Conservation (phyloP, 1,140 invertebrate genomes). For the Micrasema minimum region DNA sequence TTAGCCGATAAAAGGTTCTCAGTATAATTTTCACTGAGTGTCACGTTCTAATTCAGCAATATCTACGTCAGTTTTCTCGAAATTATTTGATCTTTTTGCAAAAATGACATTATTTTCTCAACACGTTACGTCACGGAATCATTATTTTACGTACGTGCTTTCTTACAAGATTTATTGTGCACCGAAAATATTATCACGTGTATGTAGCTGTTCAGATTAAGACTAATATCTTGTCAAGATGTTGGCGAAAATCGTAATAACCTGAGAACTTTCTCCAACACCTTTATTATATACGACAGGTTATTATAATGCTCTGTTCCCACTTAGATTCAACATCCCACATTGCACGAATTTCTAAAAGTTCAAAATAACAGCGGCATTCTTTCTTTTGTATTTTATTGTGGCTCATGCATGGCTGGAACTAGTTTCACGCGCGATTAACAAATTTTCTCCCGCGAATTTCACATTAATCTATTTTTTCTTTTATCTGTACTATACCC, state of each 20-base stretch:
- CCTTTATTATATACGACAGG: neutral
- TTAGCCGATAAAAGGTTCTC: no score
- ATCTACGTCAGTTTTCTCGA: no score
- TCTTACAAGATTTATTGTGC: no score
- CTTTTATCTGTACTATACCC: neutral
- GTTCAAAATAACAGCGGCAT: neutral
- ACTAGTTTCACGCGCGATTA: slow-evolving; percentile 7
- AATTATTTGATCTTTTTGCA: no score
- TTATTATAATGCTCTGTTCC: neutral
- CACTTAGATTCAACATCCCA: neutral
- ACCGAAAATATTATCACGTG: no score
- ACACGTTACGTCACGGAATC: no score
- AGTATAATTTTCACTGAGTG: no score
- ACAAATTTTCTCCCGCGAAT: slow-evolving; percentile 16
- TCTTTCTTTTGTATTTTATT: neutral
- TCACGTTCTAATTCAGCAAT: no score
- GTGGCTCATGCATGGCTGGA: neutral
- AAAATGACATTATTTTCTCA: no score
- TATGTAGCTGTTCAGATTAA: no score
- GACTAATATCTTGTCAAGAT: neutral
- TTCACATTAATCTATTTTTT: neutral
- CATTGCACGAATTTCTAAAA: neutral
- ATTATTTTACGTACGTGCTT: no score
- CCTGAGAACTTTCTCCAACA: neutral
- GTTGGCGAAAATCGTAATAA: neutral